These are phyloP conservation scores for Calyptomena viridis DNA, from an alignment of 2,113 vertebrate species.

Conservation along the genomic window DNA sequence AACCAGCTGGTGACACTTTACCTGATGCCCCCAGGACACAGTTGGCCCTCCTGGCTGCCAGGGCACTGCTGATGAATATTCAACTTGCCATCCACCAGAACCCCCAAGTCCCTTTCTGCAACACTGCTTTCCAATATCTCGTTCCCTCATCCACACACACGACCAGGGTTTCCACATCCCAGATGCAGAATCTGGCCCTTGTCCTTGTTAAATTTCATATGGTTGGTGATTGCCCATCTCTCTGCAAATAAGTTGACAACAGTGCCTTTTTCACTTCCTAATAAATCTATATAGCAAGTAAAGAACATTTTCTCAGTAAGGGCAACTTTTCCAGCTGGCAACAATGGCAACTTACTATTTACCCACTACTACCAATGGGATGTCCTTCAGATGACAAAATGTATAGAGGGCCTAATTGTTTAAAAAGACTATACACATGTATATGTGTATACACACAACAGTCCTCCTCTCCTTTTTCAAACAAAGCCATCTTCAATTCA, in stretches of 20 bases:
- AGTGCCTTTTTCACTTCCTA: background rate
- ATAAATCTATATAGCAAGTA: background rate
- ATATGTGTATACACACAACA: no score
- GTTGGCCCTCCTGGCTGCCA: background rate
- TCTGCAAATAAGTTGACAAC: background rate
- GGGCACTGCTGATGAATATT: background rate
- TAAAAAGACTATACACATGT: background rate
- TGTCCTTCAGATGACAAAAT: background rate
- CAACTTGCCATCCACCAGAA: fast-evolving
- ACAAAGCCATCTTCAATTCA: background rate
- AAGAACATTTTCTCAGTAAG: background rate
- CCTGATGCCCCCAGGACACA: background rate
- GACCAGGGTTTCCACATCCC: background rate
- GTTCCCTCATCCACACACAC: background rate
- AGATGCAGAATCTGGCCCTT: background rate
- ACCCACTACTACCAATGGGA: background rate
- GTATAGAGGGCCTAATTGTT: background rate
- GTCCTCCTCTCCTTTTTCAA: background rate
- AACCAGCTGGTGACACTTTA: no score
- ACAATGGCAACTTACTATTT: background rate
- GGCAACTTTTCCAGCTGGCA: background rate
- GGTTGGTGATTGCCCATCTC: background rate
- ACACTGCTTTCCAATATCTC: fast-evolving
- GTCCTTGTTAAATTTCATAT: background rate
- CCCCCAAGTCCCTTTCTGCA: fast-evolving